Base-by-base conservation (phyloP, 1,140 invertebrate genomes). In the Atopsyche davidsoni region DNA sequence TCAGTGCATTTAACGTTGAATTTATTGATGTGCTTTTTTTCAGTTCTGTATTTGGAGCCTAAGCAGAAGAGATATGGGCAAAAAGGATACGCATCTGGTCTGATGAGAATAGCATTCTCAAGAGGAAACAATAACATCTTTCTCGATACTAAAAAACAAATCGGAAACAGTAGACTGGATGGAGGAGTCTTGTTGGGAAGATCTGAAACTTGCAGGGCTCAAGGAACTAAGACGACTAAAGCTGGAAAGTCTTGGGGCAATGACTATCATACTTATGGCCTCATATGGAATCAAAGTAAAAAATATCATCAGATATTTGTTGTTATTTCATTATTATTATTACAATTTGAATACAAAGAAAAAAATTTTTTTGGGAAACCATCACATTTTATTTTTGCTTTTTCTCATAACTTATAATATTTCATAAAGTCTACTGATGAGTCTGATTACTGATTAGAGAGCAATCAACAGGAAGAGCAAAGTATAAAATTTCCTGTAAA, bases 21-120 rank as follows among this genome's bases (percentile, higher is more conserved):
- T n/a, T n/a, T n/a, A n/a, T n/a, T n/a, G n/a, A 11, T 21, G 23
- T 41, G 7, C 3, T 41, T 2, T 18, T 46, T 50, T 49, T 44
- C 55, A 79, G 79, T 81, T 66, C 59, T 82, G 6, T 77, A 71
- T 54, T 61, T 82, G 18, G 73, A 79, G 42, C 76, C 80, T 1
- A 62, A 67, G 22, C 66, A 71, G 22, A 67, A 65, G 16, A 59
- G 64, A 2, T 79, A 81, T 53, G 79, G 78, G 2, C 31, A 43
- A 0, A 59, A 60, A 2, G 66, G 67, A 2, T 80, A 77, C 57
- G 66, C 69, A 24, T 79, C 77, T 3, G 77, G 75, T 2, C 58
- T 75, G 39, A 72, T 75, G 40, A 61, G 74, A 32, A 59, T 79
- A 0, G 75, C 74, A 0, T 78, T 70, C 40, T 61, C 65, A 0